A percentile compares a stretch with the other conserved stretches of the same genome.
Evolutionary conservation across 2,888 invertebrate species (phyloP).

Genomic region (Unio delphinus): DNA sequence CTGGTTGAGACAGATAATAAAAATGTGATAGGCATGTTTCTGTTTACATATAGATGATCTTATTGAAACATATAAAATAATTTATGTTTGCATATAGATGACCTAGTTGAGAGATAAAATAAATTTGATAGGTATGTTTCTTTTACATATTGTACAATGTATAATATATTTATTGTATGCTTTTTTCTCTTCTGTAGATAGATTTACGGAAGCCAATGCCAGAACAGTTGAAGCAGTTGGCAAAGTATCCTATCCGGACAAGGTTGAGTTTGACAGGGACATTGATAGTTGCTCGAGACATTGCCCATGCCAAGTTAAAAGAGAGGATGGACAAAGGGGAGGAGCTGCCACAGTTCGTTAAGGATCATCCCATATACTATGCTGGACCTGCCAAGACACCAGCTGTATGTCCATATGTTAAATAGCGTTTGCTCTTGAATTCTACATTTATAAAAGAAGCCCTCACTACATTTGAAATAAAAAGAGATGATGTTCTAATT

Average conservation of each 20-base stretch:
- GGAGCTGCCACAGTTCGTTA: conserved; percentile 69
- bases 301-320: conserved; percentile 71
- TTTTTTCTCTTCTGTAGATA: conserved; percentile 42
- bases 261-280: conserved; percentile 69
- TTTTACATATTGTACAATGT: not conserved
- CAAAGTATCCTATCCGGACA: conserved; percentile 66
- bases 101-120: too few species aligned
- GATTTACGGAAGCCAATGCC: conserved; percentile 68
- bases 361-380: conserved; percentile 71
- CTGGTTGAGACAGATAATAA: too few species aligned
- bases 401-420: conserved; percentile 42
- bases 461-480: too few species aligned
- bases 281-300: conserved; percentile 71
- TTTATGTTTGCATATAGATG: too few species aligned
- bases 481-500: too few species aligned
- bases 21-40: too few species aligned
- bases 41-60: too few species aligned
- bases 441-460: too few species aligned
- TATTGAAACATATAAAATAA: too few species aligned
- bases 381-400: conserved; percentile 72
- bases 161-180: not conserved
- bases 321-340: conserved; percentile 68
- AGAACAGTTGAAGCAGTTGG: conserved; percentile 56
- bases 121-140: too few species aligned
- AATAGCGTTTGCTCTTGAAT: too few species aligned